A percentile compares a stretch with the other conserved stretches of the same genome.
Evolutionary conservation across 2,888 invertebrate species (phyloP).

Genomic region (Hylaea fasciaria): DNA sequence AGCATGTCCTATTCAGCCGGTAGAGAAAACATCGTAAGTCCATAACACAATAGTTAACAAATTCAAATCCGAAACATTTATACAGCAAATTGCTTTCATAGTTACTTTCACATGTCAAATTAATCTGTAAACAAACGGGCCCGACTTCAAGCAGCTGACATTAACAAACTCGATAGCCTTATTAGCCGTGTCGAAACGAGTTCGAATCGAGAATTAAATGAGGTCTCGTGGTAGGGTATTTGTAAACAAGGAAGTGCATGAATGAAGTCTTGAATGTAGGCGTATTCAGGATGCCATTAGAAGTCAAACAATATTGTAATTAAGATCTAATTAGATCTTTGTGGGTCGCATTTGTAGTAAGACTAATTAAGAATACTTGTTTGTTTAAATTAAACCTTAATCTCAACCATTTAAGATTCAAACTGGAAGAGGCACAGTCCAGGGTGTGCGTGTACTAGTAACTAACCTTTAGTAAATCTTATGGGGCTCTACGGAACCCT

Average conservation of each 20-base stretch:
- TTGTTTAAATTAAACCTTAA: slow-evolving; percentile 9
- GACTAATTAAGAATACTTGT: slow-evolving; percentile 7
- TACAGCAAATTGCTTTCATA: slow-evolving; percentile 38
- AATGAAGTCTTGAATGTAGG: slow-evolving; percentile 37
- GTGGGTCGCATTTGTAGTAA: slow-evolving; percentile 16
- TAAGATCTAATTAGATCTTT: slow-evolving; percentile 42
- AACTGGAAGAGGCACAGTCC: not conserved
- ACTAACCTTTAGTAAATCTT: slow-evolving; percentile 6
- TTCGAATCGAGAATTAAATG: slow-evolving; percentile 20
- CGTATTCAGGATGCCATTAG: slow-evolving; percentile 43
- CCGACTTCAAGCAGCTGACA: slow-evolving; percentile 23
- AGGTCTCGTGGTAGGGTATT: slow-evolving; percentile 23
- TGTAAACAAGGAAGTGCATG: slow-evolving; percentile 40
- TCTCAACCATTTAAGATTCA: not conserved
- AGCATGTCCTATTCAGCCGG: slow-evolving; percentile 18
- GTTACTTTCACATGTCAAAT: slow-evolving; percentile 44
- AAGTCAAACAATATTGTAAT: slow-evolving; percentile 46
- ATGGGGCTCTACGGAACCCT: slow-evolving; percentile 4
- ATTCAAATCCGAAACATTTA: slow-evolving; percentile 38
- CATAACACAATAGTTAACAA: slow-evolving; percentile 29
- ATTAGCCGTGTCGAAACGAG: slow-evolving; percentile 22
- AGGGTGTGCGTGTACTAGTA: slow-evolving; percentile 6
- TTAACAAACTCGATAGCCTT: slow-evolving; percentile 28
- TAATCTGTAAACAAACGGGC: slow-evolving; percentile 33
- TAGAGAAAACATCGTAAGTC: slow-evolving; percentile 23